Conservation (phyloP, 2,113 vertebrate species). For the Equus quagga region DNA sequence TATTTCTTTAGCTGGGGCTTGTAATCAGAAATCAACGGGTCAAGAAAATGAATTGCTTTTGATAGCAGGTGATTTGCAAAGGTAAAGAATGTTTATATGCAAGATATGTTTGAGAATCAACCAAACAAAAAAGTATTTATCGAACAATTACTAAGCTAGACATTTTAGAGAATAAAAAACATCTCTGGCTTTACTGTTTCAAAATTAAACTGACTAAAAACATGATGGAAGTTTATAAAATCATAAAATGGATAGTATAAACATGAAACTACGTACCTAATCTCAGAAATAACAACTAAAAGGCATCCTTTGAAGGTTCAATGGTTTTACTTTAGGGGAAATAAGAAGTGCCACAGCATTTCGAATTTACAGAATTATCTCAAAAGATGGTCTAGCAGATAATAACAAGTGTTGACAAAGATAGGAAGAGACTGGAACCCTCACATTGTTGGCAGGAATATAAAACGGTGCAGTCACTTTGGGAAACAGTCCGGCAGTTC, state of each 20-base stretch:
- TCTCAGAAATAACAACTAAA: slow-evolving; percentile 6
- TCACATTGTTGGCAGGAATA: neutral
- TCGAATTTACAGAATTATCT: slow-evolving; percentile 23
- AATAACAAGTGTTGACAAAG: neutral
- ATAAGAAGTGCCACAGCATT: neutral
- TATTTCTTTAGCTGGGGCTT: neutral
- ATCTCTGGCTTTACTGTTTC: neutral
- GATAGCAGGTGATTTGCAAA: neutral
- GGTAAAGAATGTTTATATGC: neutral
- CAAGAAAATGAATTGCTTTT: slow-evolving; percentile 40
- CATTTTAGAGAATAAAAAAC: neutral
- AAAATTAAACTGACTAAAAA: slow-evolving; percentile 45
- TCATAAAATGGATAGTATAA: neutral
- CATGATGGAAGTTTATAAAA: slow-evolving; percentile 21
- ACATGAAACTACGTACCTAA: neutral
- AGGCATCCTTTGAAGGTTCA: neutral
- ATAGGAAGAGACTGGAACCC: neutral
- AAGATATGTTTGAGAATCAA: neutral
- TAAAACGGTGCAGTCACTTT: neutral
- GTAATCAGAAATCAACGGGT: slow-evolving; percentile 16
- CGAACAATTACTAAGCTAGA: neutral
- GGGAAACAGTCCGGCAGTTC: neutral
- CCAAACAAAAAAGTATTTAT: neutral
- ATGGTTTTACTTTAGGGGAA: slow-evolving; percentile 27
- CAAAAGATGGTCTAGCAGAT: neutral